phyloP scores from a whole-genome alignment of 2,113 vertebrate genomes.

The Merops nubicus region DNA sequence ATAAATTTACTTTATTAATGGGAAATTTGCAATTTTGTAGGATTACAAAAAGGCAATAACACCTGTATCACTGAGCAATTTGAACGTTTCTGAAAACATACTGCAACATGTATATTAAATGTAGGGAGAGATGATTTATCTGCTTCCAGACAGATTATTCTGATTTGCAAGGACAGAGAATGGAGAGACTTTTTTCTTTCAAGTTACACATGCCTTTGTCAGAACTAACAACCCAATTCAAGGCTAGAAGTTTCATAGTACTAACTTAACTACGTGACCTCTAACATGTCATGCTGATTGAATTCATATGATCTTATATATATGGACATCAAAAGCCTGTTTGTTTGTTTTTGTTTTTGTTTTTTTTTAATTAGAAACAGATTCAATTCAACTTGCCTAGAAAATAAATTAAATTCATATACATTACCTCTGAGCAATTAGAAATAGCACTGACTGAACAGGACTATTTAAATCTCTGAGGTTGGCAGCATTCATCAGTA shows the following conservation, averaged over 20 bases:
- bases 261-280: constrained; percentile 6
- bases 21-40: not conserved
- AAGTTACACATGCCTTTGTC: constrained; percentile 1
- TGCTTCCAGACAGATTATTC: not conserved
- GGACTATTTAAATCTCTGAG: constrained; percentile 38
- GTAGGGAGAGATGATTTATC: not conserved
- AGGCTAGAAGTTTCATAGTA: not conserved
- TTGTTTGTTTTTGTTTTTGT: too few relatives aligned
- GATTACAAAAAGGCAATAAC: not conserved
- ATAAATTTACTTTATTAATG: not conserved
- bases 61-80: not conserved
- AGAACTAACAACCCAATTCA: not conserved
- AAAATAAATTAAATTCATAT: constrained; percentile 41
- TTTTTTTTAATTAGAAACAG: constrained; percentile 56
- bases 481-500: constrained; percentile 18
- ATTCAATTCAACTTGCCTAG: constrained; percentile 18
- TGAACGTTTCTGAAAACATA: not conserved
- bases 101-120: not conserved
- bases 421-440: constrained; percentile 23
- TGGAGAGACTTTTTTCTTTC: not conserved
- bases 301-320: not conserved
- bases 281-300: not conserved
- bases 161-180: not conserved
- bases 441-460: constrained; percentile 45
- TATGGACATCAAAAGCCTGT: not conserved